These are phyloP conservation scores for Lipophrys pholis DNA, from an alignment of 2,113 vertebrate species.

Conservation along the genomic window DNA sequence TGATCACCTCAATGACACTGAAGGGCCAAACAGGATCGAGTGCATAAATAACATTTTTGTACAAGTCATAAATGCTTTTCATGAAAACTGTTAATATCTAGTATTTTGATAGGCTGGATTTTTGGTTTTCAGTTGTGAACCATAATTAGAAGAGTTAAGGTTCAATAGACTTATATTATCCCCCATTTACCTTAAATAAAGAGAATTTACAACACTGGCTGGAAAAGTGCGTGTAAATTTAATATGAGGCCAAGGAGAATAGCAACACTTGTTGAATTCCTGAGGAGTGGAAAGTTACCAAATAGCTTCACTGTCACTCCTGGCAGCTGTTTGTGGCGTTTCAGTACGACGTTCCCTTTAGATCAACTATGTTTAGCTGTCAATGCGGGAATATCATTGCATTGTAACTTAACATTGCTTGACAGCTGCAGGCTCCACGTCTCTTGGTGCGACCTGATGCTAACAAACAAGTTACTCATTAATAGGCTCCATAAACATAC, in stretches of 20 bases:
- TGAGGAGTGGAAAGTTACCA: background rate
- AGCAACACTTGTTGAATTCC: background rate
- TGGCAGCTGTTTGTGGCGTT: background rate
- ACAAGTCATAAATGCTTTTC: no score
- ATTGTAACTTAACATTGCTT: background rate
- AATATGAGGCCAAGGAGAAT: slow-evolving; percentile 4
- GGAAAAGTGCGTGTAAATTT: slow-evolving; percentile 23
- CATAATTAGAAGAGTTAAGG: no score
- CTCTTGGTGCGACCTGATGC: background rate
- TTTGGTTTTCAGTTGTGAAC: no score
- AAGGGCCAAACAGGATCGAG: no score
- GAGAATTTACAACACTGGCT: background rate
- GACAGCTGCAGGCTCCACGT: background rate
- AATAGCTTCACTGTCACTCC: background rate
- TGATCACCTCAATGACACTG: no score
- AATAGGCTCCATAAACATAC: slow-evolving; percentile 4
- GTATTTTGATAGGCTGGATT: no score
- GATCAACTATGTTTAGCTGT: background rate
- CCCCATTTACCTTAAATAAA: background rate
- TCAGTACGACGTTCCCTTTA: background rate
- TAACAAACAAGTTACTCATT: background rate
- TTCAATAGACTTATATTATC: background rate
- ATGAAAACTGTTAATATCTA: no score
- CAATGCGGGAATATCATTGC: background rate
- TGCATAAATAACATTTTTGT: no score